phyloP scores from a whole-genome alignment of 2,797 vertebrate genomes.

The Sebastolobus altivelis region DNA sequence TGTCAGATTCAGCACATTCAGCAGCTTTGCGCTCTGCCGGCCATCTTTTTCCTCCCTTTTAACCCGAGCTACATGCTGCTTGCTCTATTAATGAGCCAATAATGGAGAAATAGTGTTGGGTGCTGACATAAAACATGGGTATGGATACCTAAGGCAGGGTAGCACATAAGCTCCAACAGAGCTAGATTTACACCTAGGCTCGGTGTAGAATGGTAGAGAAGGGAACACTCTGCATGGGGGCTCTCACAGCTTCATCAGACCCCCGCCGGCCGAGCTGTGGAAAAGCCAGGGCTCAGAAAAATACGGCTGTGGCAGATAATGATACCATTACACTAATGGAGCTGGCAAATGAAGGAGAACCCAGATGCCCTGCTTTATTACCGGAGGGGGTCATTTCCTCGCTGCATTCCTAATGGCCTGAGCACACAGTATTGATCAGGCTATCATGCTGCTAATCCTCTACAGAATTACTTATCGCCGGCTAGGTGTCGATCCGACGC shows the following conservation, averaged over 20 bases:
- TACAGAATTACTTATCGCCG: slow-evolving; percentile 96
- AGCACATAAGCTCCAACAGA: slow-evolving; percentile 71
- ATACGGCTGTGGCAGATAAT: slow-evolving; percentile 96
- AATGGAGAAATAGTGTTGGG: slow-evolving; percentile 91
- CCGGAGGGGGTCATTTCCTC: slow-evolving; percentile 96
- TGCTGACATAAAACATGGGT: slow-evolving; percentile 87
- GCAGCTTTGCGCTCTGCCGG: slow-evolving; percentile 83
- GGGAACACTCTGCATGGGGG: slow-evolving; percentile 71
- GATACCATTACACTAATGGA: slow-evolving; percentile 99
- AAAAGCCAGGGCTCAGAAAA: slow-evolving; percentile 82
- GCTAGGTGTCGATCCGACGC: slow-evolving; percentile 89
- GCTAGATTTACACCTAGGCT: slow-evolving; percentile 82
- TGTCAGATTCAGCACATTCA: slow-evolving; percentile 89
- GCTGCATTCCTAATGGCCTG: slow-evolving; percentile 95
- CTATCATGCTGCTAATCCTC: slow-evolving; percentile 98
- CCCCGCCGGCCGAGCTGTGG: slow-evolving; percentile 78
- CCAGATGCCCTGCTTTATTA: slow-evolving; percentile 96
- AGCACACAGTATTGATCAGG: slow-evolving; percentile 97
- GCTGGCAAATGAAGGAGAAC: slow-evolving; percentile 97
- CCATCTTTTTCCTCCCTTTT: slow-evolving; percentile 84
- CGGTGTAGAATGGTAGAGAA: slow-evolving; percentile 68
- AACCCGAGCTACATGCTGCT: slow-evolving; percentile 85
- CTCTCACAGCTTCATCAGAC: slow-evolving; percentile 84
- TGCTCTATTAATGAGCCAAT: slow-evolving; percentile 91
- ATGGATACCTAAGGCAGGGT: slow-evolving; percentile 82